Conservation (phyloP, 2,888 invertebrate species). For the Netelia melanura region DNA sequence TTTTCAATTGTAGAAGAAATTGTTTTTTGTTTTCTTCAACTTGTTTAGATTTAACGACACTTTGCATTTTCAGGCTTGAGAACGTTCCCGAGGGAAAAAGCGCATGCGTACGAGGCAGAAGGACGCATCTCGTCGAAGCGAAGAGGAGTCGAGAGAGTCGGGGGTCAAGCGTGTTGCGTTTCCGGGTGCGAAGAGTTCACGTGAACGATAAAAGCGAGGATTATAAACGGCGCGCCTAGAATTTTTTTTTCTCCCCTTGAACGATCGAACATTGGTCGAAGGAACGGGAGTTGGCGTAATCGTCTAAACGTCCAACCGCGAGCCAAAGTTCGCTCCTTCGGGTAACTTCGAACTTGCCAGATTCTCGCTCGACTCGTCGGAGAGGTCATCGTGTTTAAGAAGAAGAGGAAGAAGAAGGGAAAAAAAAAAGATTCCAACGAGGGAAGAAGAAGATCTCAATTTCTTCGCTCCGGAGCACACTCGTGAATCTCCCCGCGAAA, state of each 20-base stretch:
- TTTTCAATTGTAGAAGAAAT: no score
- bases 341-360: no score
- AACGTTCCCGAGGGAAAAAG: constrained; percentile 8
- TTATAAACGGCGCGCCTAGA: constrained; percentile 31
- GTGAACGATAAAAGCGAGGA: constrained; percentile 11
- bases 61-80: background rate
- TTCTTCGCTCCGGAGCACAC: background rate
- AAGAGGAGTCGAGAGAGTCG: constrained; percentile 36
- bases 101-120: constrained; percentile 5
- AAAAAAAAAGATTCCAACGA: background rate
- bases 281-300: no score
- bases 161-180: constrained; percentile 23
- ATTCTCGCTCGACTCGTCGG: no score
- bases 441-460: background rate
- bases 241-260: constrained; percentile 5
- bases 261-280: no score
- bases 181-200: constrained; percentile 41
- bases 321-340: no score
- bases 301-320: no score
- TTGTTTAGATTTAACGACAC: no score
- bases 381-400: no score
- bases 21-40: no score
- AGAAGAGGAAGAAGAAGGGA: background rate
- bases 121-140: constrained; percentile 39
- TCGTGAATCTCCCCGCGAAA: background rate